Evolutionary conservation across 2,113 vertebrate species (phyloP).

Genomic region (Pterophyllum scalare): DNA sequence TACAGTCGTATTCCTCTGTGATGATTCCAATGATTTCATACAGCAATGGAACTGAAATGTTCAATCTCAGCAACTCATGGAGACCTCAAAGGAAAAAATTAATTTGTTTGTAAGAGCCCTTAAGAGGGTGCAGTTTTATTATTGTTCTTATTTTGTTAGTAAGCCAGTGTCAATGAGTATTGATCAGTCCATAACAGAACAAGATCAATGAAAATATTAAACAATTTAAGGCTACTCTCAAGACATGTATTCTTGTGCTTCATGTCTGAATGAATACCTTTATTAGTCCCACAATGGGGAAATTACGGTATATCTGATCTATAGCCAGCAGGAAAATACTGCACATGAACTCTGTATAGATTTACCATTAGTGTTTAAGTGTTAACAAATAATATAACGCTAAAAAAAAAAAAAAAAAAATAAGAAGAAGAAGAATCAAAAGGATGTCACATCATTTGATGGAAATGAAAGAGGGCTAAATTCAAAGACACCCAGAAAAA

Average conservation of each 20-base stretch:
- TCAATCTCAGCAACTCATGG: background rate
- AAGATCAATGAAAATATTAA: slow-evolving; percentile 1
- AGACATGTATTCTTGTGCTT: background rate
- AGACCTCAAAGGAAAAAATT: background rate
- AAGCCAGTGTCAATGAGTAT: background rate
- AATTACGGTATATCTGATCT: too few species aligned
- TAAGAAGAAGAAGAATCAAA: too few species aligned
- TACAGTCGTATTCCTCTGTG: background rate
- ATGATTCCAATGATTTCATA: background rate
- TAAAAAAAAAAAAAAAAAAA: too few species aligned
- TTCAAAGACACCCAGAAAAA: too few species aligned
- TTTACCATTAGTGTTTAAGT: slow-evolving; percentile 14
- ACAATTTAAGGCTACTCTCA: background rate
- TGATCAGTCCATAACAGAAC: background rate
- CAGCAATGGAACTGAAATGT: background rate
- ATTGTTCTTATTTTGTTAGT: slow-evolving; percentile 5
- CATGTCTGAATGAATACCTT: too few species aligned
- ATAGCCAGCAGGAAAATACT: background rate
- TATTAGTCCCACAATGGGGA: too few species aligned
- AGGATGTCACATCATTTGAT: too few species aligned
- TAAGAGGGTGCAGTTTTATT: background rate
- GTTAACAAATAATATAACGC: slow-evolving; percentile 6
- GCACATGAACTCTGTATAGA: background rate
- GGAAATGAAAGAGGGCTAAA: too few species aligned
- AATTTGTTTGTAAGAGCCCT: background rate